These are phyloP conservation scores for Nowickia ferox DNA, from an alignment of 2,888 invertebrate species.

Conservation along the genomic window DNA sequence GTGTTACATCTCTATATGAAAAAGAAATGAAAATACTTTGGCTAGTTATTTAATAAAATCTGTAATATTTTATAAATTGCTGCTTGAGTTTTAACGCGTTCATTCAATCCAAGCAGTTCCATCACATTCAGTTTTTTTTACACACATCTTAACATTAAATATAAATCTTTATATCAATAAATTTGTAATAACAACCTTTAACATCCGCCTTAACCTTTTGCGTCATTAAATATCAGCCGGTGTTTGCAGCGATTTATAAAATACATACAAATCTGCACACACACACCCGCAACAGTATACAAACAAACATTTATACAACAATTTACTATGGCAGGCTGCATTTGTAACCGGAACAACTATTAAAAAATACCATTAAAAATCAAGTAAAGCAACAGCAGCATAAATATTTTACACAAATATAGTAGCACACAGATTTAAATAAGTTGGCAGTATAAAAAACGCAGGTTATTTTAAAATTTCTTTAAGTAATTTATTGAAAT, in stretches of 20 bases:
- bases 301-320: slow-evolving; percentile 42
- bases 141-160: background rate
- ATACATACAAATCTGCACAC: background rate
- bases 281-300: background rate
- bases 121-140: background rate
- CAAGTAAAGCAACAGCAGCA: slow-evolving; percentile 9
- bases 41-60: slow-evolving; percentile 28
- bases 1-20: too few relatives aligned
- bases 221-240: slow-evolving; percentile 42
- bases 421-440: too few relatives aligned
- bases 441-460: too few relatives aligned
- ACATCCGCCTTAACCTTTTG: slow-evolving; percentile 61
- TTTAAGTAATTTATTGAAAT: too few relatives aligned
- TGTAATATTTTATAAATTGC: slow-evolving; percentile 31
- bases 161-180: slow-evolving; percentile 50
- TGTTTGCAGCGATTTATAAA: background rate
- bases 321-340: slow-evolving; percentile 37
- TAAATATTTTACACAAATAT: too few relatives aligned
- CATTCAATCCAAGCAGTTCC: background rate
- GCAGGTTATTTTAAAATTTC: too few relatives aligned
- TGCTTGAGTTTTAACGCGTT: slow-evolving; percentile 7
- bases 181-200: slow-evolving; percentile 56
- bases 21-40: slow-evolving; percentile 38
- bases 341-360: slow-evolving; percentile 46
- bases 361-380: background rate